These are phyloP conservation scores for Chironomus striatipennis DNA, from an alignment of 1,140 invertebrate genomes.

Conservation along the genomic window DNA sequence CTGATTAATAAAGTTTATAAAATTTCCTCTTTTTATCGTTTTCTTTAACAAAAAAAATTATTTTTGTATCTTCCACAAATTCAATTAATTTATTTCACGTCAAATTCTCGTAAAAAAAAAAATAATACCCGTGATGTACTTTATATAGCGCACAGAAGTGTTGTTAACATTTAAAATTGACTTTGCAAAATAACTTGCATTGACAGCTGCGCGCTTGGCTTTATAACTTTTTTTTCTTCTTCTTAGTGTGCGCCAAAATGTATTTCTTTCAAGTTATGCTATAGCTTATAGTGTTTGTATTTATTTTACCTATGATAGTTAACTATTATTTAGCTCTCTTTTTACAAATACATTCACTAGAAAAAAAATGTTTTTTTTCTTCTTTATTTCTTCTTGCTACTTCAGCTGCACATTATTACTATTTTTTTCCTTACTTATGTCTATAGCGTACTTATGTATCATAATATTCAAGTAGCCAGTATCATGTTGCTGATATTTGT, in stretches of 20 bases:
- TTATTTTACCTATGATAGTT: neutral
- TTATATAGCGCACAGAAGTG: conserved; percentile 15
- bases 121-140: neutral
- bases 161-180: conserved; percentile 20
- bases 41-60: neutral
- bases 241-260: neutral
- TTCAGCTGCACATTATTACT: neutral
- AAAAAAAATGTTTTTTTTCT: neutral
- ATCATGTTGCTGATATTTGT: neutral
- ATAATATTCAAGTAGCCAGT: no score
- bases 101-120: no score
- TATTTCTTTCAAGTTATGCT: neutral
- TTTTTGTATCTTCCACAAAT: no score
- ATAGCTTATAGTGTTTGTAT: neutral
- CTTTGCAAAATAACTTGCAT: conserved; percentile 23
- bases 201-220: conserved; percentile 6
- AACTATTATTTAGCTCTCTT: neutral
- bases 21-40: neutral
- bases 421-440: neutral
- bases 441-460: neutral
- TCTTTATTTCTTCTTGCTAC: no score
- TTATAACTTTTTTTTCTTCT: conserved; percentile 22
- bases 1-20: neutral
- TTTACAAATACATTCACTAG: neutral
- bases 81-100: neutral